Evolutionary conservation across 2,113 vertebrate species (phyloP), one percentile per base, ranked within the genome.

Genomic region (Indicator maculatus): DNA sequence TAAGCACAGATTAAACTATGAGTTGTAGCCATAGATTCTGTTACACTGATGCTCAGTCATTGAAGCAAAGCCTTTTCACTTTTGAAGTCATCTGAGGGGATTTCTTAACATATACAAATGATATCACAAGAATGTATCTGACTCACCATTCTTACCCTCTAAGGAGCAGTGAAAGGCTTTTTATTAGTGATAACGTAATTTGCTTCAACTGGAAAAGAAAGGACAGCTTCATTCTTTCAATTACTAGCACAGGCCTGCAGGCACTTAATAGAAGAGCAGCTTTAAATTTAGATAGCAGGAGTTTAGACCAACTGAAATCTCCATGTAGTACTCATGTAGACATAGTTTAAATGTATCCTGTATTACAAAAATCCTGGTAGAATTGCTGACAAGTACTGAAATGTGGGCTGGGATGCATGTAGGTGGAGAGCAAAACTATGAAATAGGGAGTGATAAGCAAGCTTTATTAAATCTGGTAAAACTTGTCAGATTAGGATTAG

Each of bases 221-320:
- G 19, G 38, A 59, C 11, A 23, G 18, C 33, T 38, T 88, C 23
- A 70, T 71, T 93, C 64, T 86, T 83, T 61, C 45, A 41, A 19
- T 84, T 90, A 44, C 11, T 61, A 76, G 44, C 18, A 27, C 30
- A 82, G 63, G 14, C 61, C 60, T 92, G 73, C 6, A 69, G 74
- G 30, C n/a, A 78, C 27, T 84, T 93, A 55, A 17, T 53, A 58
- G 67, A 72, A 53, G 5, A 15, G 4, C n/a, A 11, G 11, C 4
- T 89, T 93, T 89, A 75, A 92, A 69, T 95, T 84, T 76, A 87
- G 15, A 59, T 89, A 39, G 8, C 16, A 52, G n/a, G 30, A 63
- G 24, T 82, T 82, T 71, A 66, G 52, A 66, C 39, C 70, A 63
- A 44, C 28, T 64, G 36, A 91, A 83, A 77, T 80, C 45, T 92